Evolutionary conservation across 2,113 vertebrate genomes (phyloP).

Genomic region (Brevimyrus niger): DNA sequence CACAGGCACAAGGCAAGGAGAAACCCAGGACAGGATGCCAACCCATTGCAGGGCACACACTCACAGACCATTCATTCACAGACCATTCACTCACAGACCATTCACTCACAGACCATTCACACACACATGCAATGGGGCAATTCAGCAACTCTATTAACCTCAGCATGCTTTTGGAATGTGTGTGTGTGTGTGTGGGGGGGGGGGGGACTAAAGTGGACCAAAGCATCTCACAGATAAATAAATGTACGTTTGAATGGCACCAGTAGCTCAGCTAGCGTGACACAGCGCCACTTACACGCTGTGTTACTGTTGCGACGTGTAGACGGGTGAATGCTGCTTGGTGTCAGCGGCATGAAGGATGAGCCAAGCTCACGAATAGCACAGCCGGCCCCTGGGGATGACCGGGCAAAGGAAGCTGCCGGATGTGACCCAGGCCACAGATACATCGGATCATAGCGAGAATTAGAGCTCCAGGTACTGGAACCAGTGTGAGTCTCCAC

Average conservation of each 20-base stretch:
- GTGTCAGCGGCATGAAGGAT: not conserved
- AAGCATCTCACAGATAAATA: not conserved
- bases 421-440: constrained; percentile 23
- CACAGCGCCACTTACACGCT: not conserved
- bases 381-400: constrained; percentile 14
- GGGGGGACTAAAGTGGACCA: not conserved
- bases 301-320: not conserved
- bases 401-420: constrained; percentile 17
- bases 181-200: no score
- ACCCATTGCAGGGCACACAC: not conserved
- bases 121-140: not conserved
- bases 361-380: constrained; percentile 7
- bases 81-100: not conserved
- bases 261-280: not conserved
- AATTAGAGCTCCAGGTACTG: not conserved
- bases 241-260: not conserved
- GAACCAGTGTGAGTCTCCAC: not conserved
- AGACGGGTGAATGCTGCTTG: not conserved
- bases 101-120: not conserved
- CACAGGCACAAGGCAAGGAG: not conserved
- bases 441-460: constrained; percentile 11
- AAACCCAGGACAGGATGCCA: not conserved
- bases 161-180: not conserved
- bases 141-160: not conserved
- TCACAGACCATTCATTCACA: not conserved